Base-by-base conservation (phyloP, 2,888 invertebrate species). In the Hyles lineata region DNA sequence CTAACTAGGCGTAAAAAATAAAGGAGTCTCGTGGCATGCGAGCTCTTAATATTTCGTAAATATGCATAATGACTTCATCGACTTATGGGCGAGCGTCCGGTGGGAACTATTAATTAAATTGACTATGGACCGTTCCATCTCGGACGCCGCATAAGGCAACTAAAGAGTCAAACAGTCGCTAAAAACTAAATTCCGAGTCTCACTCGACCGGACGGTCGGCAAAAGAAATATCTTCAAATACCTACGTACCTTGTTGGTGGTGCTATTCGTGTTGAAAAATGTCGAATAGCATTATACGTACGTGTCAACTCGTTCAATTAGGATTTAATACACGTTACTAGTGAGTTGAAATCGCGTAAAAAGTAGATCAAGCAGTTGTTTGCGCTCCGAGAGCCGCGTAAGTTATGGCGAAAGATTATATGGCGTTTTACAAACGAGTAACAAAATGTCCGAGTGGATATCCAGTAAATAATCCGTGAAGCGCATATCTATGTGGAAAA, bases 41-140 rank as follows among this genome's bases (percentile, higher is more conserved):
- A 76, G 75, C 74, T 82, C 77, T 86, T 87, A 81, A 85, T 87
- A 88, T 89, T 91, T 88, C 81, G 83, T 85, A 85, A 89, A 80
- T 82, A 87, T 88, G 82, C 81, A 84, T 91, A 91, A 93, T 92
- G 89, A 85, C 92, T 92, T 89, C 85, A 92, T 93, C 83, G 79
- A 70, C 78, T 80, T 78, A 76, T 77, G 78, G 78, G 82, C 77
- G 75, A 82, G 78, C 79, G 78, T 82, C 78, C 81, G 82, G 78
- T 86, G 85, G 84, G 81, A 87, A 86, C 85, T 89, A 91, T 90
- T 88, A 88, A 90, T 91, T 90, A 87, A 87, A 88, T 86, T 82
- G 85, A 85, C 82, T 85, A 85, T 84, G 87, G 84, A 83, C 78
- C 74, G 82, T 84, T 84, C 84, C 83, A 87, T 88, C 87, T 85